These are phyloP conservation scores for Epirrita christyi DNA, from an alignment of 2,888 invertebrate genomes.

Conservation along the genomic window DNA sequence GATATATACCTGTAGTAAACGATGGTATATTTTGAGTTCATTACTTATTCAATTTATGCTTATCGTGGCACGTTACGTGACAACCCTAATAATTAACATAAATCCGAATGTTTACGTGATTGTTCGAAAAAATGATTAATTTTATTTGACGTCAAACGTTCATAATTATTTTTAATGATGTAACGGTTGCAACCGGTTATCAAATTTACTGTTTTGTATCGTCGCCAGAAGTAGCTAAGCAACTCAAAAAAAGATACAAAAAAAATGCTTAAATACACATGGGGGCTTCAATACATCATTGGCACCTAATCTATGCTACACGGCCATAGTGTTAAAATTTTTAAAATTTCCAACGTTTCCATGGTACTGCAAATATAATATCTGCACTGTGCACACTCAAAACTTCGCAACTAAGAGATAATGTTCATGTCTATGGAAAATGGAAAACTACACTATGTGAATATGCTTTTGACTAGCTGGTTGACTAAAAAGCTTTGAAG, in stretches of 20 bases:
- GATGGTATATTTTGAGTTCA: too few species aligned
- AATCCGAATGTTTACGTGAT: constrained; percentile 28
- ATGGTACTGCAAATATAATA: too few species aligned
- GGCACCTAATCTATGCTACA: too few species aligned
- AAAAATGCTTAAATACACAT: too few species aligned
- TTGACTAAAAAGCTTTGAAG: neutral
- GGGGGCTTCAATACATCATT: too few species aligned
- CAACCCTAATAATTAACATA: constrained; percentile 26
- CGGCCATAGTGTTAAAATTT: too few species aligned
- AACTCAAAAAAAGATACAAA: neutral
- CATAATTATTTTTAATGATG: constrained; percentile 51
- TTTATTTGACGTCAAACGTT: constrained; percentile 40
- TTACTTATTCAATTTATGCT: too few species aligned
- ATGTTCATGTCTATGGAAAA: too few species aligned
- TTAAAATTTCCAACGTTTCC: too few species aligned
- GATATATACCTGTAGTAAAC: too few species aligned
- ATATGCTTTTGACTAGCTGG: neutral
- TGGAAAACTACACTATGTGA: too few species aligned
- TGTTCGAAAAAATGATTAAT: constrained; percentile 33
- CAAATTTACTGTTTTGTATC: constrained; percentile 20
- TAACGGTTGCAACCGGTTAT: constrained; percentile 48
- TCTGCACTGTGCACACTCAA: too few species aligned
- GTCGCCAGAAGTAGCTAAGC: constrained; percentile 5
- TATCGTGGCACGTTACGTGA: neutral
- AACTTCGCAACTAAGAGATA: constrained; percentile 5